Evolutionary conservation across 2,113 vertebrate species (phyloP).

Genomic region (Neodon shergylaensis): DNA sequence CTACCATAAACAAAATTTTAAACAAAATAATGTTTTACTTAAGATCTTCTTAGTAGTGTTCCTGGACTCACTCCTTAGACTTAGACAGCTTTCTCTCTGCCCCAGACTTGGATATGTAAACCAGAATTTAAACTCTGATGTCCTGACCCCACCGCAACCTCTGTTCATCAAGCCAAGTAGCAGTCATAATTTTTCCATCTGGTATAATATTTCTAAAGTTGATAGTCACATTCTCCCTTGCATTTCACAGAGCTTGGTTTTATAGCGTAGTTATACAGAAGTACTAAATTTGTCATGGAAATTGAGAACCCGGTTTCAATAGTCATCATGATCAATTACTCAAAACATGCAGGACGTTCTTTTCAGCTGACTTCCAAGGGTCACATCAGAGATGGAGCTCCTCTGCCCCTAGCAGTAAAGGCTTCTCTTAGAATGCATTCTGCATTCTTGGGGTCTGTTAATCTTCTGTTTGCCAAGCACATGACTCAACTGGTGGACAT

Average conservation of each 20-base stretch:
- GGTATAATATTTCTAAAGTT: not conserved
- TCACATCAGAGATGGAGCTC: conserved; percentile 54
- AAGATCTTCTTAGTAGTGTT: not conserved
- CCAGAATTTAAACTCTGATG: not conserved
- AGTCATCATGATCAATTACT: conserved; percentile 76
- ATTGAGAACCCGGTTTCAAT: conserved; percentile 77
- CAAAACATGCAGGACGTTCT: conserved; percentile 76
- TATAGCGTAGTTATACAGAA: conserved; percentile 72
- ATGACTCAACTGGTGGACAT: not conserved
- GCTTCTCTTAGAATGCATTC: conserved; percentile 19
- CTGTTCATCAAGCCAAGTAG: not conserved
- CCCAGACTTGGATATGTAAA: not conserved
- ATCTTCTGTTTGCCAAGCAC: not conserved
- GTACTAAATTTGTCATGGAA: conserved; percentile 78
- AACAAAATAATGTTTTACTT: conserved; percentile 1
- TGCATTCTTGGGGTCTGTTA: not conserved
- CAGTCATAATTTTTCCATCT: conserved; percentile 18
- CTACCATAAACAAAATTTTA: not conserved
- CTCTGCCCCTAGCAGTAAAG: conserved; percentile 72
- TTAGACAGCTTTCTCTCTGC: not conserved
- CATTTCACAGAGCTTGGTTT: conserved; percentile 60
- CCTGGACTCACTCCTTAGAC: no score
- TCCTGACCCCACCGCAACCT: not conserved
- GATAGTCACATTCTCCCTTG: not conserved
- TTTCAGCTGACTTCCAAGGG: conserved; percentile 71